Conservation (phyloP, 2,113 vertebrate genomes). For the Heliornis fulica region DNA sequence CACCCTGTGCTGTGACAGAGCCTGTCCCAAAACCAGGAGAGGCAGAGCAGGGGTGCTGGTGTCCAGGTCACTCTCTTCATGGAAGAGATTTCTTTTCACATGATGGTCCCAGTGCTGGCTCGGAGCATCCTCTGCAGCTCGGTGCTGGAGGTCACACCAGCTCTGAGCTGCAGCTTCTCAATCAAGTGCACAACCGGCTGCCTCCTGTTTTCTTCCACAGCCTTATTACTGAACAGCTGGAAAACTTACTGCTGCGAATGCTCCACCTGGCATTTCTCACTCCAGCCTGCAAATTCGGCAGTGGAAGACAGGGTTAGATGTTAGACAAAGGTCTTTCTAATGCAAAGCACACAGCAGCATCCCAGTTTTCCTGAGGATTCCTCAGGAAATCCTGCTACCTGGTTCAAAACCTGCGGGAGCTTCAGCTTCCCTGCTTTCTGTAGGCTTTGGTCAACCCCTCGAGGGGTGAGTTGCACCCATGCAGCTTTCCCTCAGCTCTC, state of each 20-base stretch:
- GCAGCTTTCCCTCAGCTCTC: not conserved
- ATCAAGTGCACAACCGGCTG: fast-evolving
- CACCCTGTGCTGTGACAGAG: not conserved
- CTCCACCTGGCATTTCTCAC: not conserved
- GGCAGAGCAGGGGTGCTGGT: not conserved
- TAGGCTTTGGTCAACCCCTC: not conserved
- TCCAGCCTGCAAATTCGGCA: not conserved
- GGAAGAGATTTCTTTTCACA: not conserved
- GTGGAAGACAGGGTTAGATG: not conserved
- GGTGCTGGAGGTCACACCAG: not conserved
- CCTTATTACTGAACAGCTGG: not conserved
- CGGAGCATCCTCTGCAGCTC: fast-evolving
- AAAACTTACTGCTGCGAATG: not conserved
- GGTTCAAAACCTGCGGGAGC: not conserved
- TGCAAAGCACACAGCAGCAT: not conserved
- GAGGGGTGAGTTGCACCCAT: not conserved
- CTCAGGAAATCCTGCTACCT: not conserved
- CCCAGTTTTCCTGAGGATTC: not conserved
- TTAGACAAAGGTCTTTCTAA: not conserved
- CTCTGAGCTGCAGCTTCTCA: not conserved
- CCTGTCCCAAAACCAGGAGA: not conserved
- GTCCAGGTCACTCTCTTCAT: not conserved
- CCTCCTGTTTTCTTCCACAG: not conserved
- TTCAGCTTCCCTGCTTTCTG: not conserved
- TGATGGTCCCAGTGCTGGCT: fast-evolving